Percentiles rank a stretch among this genome's conserved stretches.
Evolutionary conservation across 2,113 vertebrate genomes (phyloP).

Genomic region (Paracanthobrama guichenoti): DNA sequence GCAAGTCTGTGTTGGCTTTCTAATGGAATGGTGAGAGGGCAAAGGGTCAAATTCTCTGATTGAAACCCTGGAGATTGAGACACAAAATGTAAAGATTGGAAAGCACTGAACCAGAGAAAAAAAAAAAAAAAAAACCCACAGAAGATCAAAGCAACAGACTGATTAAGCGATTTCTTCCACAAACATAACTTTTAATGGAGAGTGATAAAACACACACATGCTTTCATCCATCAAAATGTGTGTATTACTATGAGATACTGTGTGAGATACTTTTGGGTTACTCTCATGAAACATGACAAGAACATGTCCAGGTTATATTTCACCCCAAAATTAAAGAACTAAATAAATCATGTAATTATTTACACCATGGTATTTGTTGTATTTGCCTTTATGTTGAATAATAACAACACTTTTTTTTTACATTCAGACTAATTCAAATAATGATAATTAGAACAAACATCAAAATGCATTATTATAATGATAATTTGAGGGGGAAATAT

Average conservation of each 20-base stretch:
- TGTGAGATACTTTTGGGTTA: not conserved
- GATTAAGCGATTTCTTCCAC: constrained; percentile 69
- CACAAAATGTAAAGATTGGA: constrained; percentile 8
- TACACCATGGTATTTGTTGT: not conserved
- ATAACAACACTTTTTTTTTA: not conserved
- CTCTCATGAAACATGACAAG: not conserved
- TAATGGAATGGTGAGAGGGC: constrained; percentile 9
- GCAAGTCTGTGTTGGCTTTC: not conserved
- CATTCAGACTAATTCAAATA: not conserved
- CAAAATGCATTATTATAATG: too few species aligned
- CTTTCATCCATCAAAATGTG: not conserved
- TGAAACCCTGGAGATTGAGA: constrained; percentile 9
- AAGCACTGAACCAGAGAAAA: constrained; percentile 5
- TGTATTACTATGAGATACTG: not conserved
- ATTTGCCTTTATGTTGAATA: not conserved
- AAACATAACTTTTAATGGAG: constrained; percentile 66
- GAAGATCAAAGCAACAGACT: constrained; percentile 42
- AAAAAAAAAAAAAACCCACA: not conserved
- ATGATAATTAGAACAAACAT: not conserved
- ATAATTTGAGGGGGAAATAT: too few species aligned
- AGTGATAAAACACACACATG: constrained; percentile 59
- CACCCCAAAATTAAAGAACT: not conserved
- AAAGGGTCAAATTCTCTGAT: constrained; percentile 31
- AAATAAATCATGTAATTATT: not conserved
- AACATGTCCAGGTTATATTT: not conserved